Evolutionary conservation across 2,888 invertebrate species (phyloP), one percentile per base, ranked within the genome.

Genomic region (Lumbricus terrestris): DNA sequence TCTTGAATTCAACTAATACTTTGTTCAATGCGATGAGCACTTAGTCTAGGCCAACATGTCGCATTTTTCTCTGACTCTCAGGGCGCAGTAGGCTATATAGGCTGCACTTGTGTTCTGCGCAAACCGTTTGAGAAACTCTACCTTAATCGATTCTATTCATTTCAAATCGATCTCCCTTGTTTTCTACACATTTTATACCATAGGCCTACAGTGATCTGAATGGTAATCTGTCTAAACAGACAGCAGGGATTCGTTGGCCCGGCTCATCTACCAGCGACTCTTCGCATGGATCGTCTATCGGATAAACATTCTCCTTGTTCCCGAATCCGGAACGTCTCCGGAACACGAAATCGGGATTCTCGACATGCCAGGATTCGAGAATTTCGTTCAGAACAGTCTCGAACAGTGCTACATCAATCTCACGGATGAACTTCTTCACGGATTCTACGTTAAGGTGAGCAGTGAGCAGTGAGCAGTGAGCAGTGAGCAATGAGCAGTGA

Each of bases 401-500:
- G 90, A 90, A 88, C 90, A 90, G 90, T 88, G 83, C 23, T 42
- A 38, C 37, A 37, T 88, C 29, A 88, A 90, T 82, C n/a, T 90
- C 34, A 47, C 90, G 42, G 90, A 88, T 16, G 90, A 90, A 33
- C 34, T 90, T 40, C 88, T 90, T 85, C 85, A 42, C 34, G 35
- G 54, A 35, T 38, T 83, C 34, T 85, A 40, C 54, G 18, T 54
- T 6, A 88, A 90, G 90, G 90, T 90, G 85, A 83, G 20, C 54
- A 54, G 23, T 54, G n/a, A n/a, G n/a, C n/a, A n/a, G n/a, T n/a
- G n/a, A n/a, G n/a, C n/a, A n/a, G n/a, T n/a, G n/a, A n/a, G n/a
- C n/a, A n/a, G n/a, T n/a, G n/a, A n/a, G n/a, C n/a, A n/a, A n/a
- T n/a, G n/a, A n/a, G n/a, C n/a, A n/a, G n/a, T n/a, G n/a, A n/a